Evolutionary conservation across 2,113 vertebrate species (phyloP), one percentile per base, ranked within the genome.

Genomic region (Siniperca chuatsi): DNA sequence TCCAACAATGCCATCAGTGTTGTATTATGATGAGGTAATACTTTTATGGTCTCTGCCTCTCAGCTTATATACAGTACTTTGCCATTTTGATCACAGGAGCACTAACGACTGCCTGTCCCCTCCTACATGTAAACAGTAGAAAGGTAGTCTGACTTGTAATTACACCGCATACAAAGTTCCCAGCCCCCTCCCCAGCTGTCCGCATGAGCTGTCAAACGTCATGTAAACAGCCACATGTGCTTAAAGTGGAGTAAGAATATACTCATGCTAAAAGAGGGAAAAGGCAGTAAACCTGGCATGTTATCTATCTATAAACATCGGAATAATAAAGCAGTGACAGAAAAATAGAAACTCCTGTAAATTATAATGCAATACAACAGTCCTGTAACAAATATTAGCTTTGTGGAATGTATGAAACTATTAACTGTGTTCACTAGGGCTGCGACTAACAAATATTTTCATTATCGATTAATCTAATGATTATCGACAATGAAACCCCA

Each of bases 171-270:
- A 18, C 29, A 37, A 35, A 33, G 33, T 42, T 70, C 21, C 42
- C 37, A 70, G 16, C 33, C 57, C 12, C 64, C 46, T 50, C 48
- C 37, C 4, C 58, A 70, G 35, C 74, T 77, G 71, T 75, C 54
- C 42, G 72, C 44, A 29, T 42, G 42, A 54, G 55, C 44, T 69
- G 68, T 73, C 74, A 72, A 40, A 72, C 23, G 1, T 12, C 57
- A 83, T 50, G 60, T 65, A 66, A 83, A 64, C 65, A 72, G 75
- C 35, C 81, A 72, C 65, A 73, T 65, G 65, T 76, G 73, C 44
- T 69, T 35, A 3, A 44, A 64, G 57, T 54, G 21, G 57, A 64
- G 57, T 76, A 48, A 83, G 21, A 25, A 9, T 78, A 50, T 37
- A 54, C n/a, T 54, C n/a, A 25, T 20, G 55, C 8, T n/a, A 57